These are phyloP conservation scores for Raja brachyura DNA, from an alignment of 2,113 vertebrate genomes.

Conservation along the genomic window DNA sequence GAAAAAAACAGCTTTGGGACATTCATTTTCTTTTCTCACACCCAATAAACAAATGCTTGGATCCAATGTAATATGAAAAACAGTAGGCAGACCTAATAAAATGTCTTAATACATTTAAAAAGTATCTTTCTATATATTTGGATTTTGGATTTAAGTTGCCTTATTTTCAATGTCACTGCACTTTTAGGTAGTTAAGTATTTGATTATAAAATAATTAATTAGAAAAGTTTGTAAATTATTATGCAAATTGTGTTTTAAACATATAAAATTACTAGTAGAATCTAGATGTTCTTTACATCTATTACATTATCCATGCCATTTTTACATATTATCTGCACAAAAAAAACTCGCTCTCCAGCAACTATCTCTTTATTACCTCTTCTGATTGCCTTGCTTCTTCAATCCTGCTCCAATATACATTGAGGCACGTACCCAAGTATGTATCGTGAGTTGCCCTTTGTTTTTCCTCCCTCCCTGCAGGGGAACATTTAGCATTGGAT, in stretches of 20 bases:
- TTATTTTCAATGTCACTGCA: not conserved
- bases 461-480: constrained; percentile 29
- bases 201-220: not conserved
- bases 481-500: not conserved
- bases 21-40: not conserved
- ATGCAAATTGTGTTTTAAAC: too few species aligned
- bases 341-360: not conserved
- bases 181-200: not conserved
- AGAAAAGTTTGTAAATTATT: too few species aligned
- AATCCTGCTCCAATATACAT: not conserved
- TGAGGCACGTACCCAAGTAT: not conserved
- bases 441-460: not conserved
- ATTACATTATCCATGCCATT: not conserved
- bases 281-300: not conserved
- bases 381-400: not conserved
- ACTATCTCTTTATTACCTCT: not conserved
- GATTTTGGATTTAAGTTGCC: not conserved
- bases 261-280: not conserved
- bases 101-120: not conserved
- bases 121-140: not conserved
- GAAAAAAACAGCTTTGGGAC: not conserved
- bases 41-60: not conserved
- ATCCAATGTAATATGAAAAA: not conserved
- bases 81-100: not conserved
- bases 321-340: not conserved